These are phyloP conservation scores for Mythimna pallens DNA, from an alignment of 2,888 invertebrate species.

Conservation along the genomic window DNA sequence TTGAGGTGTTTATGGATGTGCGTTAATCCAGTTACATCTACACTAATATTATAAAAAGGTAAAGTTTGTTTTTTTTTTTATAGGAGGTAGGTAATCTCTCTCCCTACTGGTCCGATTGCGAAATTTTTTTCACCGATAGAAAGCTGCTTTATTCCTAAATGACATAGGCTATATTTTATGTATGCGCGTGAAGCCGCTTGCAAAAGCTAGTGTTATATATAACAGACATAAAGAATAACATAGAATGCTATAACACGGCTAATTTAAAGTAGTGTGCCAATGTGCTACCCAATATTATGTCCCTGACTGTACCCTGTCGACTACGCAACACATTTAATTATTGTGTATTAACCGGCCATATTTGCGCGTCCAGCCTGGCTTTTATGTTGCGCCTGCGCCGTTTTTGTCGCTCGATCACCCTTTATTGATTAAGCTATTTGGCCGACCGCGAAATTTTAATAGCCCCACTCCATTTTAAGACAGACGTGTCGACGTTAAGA, in stretches of 20 bases:
- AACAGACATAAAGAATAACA: too few species aligned
- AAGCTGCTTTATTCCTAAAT: too few species aligned
- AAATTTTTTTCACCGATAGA: too few species aligned
- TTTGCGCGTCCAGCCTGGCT: conserved; percentile 28
- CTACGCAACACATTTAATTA: conserved; percentile 10
- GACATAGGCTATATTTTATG: too few species aligned
- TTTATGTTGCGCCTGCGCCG: conserved; percentile 42
- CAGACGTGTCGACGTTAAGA: conserved; percentile 65
- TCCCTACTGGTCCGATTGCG: too few species aligned
- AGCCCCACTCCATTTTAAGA: conserved; percentile 58
- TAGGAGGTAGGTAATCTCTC: too few species aligned
- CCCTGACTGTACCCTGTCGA: not conserved
- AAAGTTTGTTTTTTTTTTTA: too few species aligned
- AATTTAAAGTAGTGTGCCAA: not conserved
- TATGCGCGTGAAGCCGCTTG: too few species aligned
- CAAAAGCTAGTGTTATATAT: too few species aligned
- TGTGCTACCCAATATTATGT: not conserved
- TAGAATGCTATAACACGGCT: not conserved
- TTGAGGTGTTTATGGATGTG: too few species aligned
- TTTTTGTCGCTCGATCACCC: conserved; percentile 70
- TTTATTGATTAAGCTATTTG: conserved; percentile 79
- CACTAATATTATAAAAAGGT: too few species aligned
- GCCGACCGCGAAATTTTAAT: conserved; percentile 75
- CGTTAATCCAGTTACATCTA: too few species aligned
- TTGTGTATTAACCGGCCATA: conserved; percentile 39